phyloP scores from a whole-genome alignment of 2,797 vertebrate species.

The Malacoctenus gilli region DNA sequence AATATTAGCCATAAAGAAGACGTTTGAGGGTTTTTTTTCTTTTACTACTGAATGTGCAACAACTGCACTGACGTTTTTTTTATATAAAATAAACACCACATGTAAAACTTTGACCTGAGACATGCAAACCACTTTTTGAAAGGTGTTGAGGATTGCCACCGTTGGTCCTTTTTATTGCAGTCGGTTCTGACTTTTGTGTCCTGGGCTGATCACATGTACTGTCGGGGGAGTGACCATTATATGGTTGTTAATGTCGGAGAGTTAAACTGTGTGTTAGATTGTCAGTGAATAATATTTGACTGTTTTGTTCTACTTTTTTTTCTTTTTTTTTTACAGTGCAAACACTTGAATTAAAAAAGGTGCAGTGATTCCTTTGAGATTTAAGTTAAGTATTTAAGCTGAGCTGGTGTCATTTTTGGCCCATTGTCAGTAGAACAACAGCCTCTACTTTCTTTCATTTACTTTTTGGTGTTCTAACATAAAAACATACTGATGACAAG shows the following conservation, averaged over 20 bases:
- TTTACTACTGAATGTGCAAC: slow-evolving; percentile 66
- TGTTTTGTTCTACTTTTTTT: slow-evolving; percentile 55
- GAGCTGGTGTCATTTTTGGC: too few species aligned
- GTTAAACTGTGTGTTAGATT: slow-evolving; percentile 42
- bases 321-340: slow-evolving; percentile 54
- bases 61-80: slow-evolving; percentile 33
- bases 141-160: slow-evolving; percentile 19
- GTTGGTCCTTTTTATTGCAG: slow-evolving; percentile 34
- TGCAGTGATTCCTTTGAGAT: slow-evolving; percentile 54
- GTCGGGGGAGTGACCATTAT: slow-evolving; percentile 69
- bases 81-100: slow-evolving; percentile 20
- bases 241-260: slow-evolving; percentile 64
- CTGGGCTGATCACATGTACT: slow-evolving; percentile 59
- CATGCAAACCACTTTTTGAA: slow-evolving; percentile 30
- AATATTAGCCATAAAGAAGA: slow-evolving; percentile 29
- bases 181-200: slow-evolving; percentile 29
- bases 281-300: slow-evolving; percentile 48
- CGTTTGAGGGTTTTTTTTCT: slow-evolving; percentile 15
- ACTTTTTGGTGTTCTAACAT: too few species aligned
- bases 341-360: slow-evolving; percentile 61
- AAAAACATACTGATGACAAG: too few species aligned
- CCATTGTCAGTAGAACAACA: too few species aligned
- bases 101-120: slow-evolving; percentile 38
- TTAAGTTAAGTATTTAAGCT: slow-evolving; percentile 44
- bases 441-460: too few species aligned